These are phyloP conservation scores for Myzus persicae DNA, from an alignment of 1,140 invertebrate genomes.

Conservation along the genomic window DNA sequence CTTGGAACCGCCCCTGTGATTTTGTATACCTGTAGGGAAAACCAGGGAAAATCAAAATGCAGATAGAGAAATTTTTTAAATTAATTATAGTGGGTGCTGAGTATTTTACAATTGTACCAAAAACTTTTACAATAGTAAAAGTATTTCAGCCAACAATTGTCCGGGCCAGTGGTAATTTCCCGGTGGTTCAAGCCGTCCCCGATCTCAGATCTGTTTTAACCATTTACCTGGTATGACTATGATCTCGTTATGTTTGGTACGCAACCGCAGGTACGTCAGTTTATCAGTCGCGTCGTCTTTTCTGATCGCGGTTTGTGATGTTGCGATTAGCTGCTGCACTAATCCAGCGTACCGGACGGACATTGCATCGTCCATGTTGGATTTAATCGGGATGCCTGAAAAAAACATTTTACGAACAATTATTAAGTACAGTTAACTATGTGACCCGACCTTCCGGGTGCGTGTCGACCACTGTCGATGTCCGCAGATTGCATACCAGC, in stretches of 20 bases:
- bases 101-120: too few species aligned
- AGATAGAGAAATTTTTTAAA: too few species aligned
- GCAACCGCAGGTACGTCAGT: constrained; percentile 90
- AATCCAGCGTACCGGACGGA: constrained; percentile 95
- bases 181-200: too few species aligned
- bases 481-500: constrained; percentile 70
- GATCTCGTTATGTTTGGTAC: constrained; percentile 97
- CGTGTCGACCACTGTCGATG: background rate
- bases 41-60: too few species aligned
- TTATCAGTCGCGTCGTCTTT: constrained; percentile 97
- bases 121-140: too few species aligned
- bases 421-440: background rate
- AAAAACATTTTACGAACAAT: too few species aligned
- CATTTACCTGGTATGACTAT: constrained; percentile 89
- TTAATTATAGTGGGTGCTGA: too few species aligned
- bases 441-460: background rate
- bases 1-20: too few species aligned
- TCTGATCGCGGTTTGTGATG: constrained; percentile 89
- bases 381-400: constrained; percentile 86
- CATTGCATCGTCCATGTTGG: constrained; percentile 93
- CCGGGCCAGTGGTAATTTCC: background rate
- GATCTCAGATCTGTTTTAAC: too few species aligned
- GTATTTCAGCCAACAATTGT: too few species aligned
- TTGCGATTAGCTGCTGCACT: constrained; percentile 89
- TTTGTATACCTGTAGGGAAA: too few species aligned